Evolutionary conservation across 2,113 vertebrate species (phyloP).

Genomic region (Myiagra hebetior): DNA sequence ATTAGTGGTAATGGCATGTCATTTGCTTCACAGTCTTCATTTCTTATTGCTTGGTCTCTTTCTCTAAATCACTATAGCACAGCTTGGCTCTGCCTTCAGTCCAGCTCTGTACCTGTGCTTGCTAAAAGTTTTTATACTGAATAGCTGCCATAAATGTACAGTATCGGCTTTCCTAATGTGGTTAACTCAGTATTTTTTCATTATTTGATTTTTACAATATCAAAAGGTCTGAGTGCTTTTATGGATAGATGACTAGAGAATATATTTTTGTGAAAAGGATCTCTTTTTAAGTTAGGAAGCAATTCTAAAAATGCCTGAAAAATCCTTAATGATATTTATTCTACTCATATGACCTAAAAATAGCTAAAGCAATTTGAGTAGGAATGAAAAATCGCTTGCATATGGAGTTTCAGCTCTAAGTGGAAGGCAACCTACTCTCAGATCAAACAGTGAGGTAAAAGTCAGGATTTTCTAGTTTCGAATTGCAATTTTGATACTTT

Average conservation of each 20-base stretch:
- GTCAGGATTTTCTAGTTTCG: background rate
- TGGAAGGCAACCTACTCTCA: background rate
- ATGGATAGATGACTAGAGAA: background rate
- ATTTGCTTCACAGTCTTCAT: background rate
- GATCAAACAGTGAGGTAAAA: constrained; percentile 24
- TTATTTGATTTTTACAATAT: constrained; percentile 3
- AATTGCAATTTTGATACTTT: background rate
- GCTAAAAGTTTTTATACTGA: background rate
- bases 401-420: background rate
- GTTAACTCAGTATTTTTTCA: background rate
- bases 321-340: constrained; percentile 43
- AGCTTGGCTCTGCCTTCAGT: background rate
- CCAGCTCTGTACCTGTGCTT: background rate
- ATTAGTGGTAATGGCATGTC: background rate
- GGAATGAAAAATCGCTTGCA: background rate
- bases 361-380: constrained; percentile 32
- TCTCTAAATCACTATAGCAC: background rate
- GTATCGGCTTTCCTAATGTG: background rate
- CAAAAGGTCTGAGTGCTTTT: background rate
- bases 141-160: background rate
- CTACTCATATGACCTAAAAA: constrained; percentile 52
- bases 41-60: background rate
- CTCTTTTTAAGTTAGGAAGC: background rate
- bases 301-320: background rate
- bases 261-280: background rate